These are phyloP conservation scores for Apis dorsata DNA, from an alignment of 1,140 invertebrate species.

Conservation along the genomic window DNA sequence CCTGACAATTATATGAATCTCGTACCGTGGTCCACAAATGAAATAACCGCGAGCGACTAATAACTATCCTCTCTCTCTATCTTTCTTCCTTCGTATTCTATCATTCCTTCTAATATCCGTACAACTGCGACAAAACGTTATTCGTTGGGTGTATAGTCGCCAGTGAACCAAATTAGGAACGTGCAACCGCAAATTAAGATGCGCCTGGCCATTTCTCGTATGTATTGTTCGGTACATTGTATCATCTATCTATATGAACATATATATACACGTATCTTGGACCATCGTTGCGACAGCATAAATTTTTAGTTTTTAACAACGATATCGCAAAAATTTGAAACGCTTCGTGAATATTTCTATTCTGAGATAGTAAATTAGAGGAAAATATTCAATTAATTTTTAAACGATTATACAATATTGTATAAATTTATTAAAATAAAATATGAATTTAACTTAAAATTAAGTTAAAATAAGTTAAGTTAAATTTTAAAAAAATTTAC, in stretches of 20 bases:
- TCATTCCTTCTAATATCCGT: neutral
- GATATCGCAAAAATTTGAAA: neutral
- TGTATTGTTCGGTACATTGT: neutral
- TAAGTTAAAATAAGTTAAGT: no score
- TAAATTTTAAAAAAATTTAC: neutral
- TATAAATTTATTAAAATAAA: neutral
- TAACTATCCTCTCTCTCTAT: slow-evolving; percentile 48
- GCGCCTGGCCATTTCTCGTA: slow-evolving; percentile 21
- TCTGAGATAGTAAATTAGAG: neutral
- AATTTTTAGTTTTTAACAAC: neutral
- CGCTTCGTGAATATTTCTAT: neutral
- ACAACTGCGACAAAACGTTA: slow-evolving; percentile 50
- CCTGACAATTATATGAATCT: slow-evolving; percentile 56
- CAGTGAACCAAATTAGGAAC: slow-evolving; percentile 64
- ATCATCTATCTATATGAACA: neutral
- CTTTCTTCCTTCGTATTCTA: neutral
- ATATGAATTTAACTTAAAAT: neutral
- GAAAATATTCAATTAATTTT: neutral
- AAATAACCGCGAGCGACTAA: slow-evolving; percentile 63
- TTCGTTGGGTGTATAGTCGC: slow-evolving; percentile 40
- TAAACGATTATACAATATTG: neutral
- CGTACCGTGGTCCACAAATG: slow-evolving; percentile 51
- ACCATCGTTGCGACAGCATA: slow-evolving; percentile 41
- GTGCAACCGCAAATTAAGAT: slow-evolving; percentile 66
- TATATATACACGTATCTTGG: slow-evolving; percentile 8